Conservation (phyloP, 1,140 invertebrate genomes). For the Campoletis sonorensis region DNA sequence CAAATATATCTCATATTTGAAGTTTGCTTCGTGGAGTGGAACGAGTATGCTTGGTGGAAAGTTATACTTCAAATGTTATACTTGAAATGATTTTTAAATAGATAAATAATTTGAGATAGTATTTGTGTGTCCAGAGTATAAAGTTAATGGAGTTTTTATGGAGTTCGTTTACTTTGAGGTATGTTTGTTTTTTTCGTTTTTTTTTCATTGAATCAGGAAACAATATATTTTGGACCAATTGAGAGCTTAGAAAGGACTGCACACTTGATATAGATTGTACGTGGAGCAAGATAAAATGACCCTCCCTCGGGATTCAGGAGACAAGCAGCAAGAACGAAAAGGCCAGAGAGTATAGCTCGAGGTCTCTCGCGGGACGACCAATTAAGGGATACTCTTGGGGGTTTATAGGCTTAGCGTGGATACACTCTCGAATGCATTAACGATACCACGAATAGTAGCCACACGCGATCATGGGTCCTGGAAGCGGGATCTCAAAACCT, state of each 20-base stretch:
- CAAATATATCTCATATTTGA: not conserved
- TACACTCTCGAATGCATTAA: constrained; percentile 59
- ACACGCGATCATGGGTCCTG: constrained; percentile 23
- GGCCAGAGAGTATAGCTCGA: constrained; percentile 24
- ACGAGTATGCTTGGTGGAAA: not conserved
- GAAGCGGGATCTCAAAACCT: constrained; percentile 25
- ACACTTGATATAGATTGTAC: not conserved
- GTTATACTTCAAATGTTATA: no score
- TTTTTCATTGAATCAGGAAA: not conserved
- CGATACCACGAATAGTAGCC: constrained; percentile 51
- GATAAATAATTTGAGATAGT: not conserved
- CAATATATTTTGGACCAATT: not conserved
- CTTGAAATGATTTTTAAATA: no score
- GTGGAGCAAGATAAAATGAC: constrained; percentile 20
- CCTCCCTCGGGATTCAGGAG: constrained; percentile 10
- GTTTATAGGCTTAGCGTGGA: constrained; percentile 59
- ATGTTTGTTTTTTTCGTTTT: no score
- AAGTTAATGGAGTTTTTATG: no score
- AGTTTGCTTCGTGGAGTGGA: no score
- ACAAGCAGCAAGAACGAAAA: constrained; percentile 52
- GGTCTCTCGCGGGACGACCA: constrained; percentile 54
- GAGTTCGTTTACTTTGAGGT: no score
- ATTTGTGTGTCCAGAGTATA: not conserved
- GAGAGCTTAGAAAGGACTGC: not conserved
- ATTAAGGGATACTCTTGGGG: constrained; percentile 59